A percentile compares a stretch with the other conserved stretches of the same genome.
These are phyloP conservation scores for Leptopilina syphax DNA, from an alignment of 2,888 invertebrate species.

Conservation along the genomic window DNA sequence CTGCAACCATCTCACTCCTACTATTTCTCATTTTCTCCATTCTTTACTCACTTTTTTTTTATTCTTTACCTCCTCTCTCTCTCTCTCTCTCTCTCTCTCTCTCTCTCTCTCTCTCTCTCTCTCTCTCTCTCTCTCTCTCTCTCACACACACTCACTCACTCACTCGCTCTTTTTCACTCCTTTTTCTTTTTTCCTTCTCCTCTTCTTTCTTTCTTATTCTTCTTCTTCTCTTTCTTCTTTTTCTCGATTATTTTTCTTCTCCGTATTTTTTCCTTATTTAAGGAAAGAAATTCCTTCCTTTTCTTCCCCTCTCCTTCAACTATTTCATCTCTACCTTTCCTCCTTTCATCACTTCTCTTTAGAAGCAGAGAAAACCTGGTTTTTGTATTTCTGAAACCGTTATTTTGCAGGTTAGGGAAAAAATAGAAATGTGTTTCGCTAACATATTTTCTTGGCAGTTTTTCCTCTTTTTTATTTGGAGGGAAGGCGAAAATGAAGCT, in stretches of 20 bases:
- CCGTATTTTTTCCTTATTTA: constrained; percentile 38
- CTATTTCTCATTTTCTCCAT: constrained; percentile 50
- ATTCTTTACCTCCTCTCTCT: constrained; percentile 17
- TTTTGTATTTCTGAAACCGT: constrained; percentile 1
- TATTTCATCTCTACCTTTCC: constrained; percentile 43
- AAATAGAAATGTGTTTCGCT: not conserved
- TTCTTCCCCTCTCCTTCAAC: constrained; percentile 40
- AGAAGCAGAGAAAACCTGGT: not conserved
- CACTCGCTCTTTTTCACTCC: constrained; percentile 55
- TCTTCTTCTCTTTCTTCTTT: constrained; percentile 7
- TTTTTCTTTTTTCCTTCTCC: constrained; percentile 39
- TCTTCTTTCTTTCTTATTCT: constrained; percentile 11
- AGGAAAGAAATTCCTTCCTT: constrained; percentile 41
- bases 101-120: constrained; percentile 15
- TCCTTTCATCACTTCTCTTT: constrained; percentile 41
- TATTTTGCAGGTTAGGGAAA: not conserved
- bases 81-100: constrained; percentile 18
- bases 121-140: constrained; percentile 24
- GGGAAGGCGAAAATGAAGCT: too few species aligned
- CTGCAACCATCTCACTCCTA: constrained; percentile 10
- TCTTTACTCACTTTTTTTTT: constrained; percentile 52
- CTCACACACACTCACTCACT: constrained; percentile 22
- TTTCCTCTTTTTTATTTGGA: not conserved
- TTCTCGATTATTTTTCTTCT: constrained; percentile 31
- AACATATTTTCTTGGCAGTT: not conserved